Evolutionary conservation across 1,140 invertebrate species (phyloP), one percentile per base, ranked within the genome.

Genomic region (Idris sp.): DNA sequence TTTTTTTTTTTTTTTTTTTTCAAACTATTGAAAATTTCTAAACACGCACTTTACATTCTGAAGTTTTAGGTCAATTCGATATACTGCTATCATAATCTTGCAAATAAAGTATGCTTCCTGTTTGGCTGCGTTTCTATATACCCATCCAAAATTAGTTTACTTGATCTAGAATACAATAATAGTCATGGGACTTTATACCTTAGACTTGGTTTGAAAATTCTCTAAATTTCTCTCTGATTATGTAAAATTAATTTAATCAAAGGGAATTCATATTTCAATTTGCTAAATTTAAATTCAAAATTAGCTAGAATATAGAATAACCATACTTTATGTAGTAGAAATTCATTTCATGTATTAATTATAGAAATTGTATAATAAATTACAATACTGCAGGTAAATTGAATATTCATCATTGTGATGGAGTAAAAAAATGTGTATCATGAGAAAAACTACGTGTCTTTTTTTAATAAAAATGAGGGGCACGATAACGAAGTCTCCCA

Each of bases 401-500:
- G 3, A 7, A 25, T 25, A 4, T 25, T 7, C 3, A 3, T 25
- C 22, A 4, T 25, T 7, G n/a, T 9, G 26, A 2, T 3, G 2
- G 19, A 22, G 19, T 4, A 6, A 22, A 30, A n/a, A 35, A 35
- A 35, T 2, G 10, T 10, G 2, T 2, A 33, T 4, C 25, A 13
- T 40, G 53, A 22, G 28, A 33, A 64, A 44, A 44, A 7, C 53
- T 40, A 33, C 26, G 36, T 1, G 0, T 14, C n/a, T 25, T 43
- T 41, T 53, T 64, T 64, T 6, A 33, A 53, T 30, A 28, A 49
- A 67, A 30, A 18, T 10, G 25, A 15, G 13, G 25, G 10, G 8
- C 1, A 69, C 15, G 28, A 58, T 48, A 25, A 53, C 19, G 18
- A 9, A 19, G 11, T 38, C 74, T 81, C 79, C 79, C 81, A 81